Base-by-base conservation (phyloP, 2,888 invertebrate genomes). In the Laspeyria flexula region DNA sequence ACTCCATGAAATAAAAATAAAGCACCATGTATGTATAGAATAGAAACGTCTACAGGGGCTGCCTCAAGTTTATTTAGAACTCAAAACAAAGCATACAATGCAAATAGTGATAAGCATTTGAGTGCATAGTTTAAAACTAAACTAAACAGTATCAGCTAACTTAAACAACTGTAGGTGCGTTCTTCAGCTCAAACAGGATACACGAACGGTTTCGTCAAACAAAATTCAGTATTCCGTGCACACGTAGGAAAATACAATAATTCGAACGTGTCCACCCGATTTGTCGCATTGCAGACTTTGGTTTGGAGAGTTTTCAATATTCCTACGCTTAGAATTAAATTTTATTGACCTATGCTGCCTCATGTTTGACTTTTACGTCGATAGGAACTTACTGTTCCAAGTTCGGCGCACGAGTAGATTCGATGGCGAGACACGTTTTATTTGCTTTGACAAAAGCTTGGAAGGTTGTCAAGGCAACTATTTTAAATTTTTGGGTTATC, bases 251-350 rank as follows among this genome's bases (percentile, higher is more conserved):
- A 86, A 83, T 83, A 86, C 82, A 85, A 85, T 85, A 85, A 84
- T 81, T 78, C 71, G 77, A 71, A 85, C 85, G 84, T 90, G 89
- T 88, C 82, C 83, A 79, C 81, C 69, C 83, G 81, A 87, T 84
- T 86, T 88, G 88, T 86, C 88, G 88, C 89, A 88, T 65, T 88
- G 89, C 86, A 88, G 87, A 72, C 73, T 73, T 61, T 67, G 71
- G 65, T 67, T 73, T 69, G 65, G 71, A 71, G 70, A 75, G 68
- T 82, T 83, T 85, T 85, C 79, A 83, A 84, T 83, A 81, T 82
- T 85, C 73, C 55, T 59, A 59, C 45, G 67, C 53, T 71, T 60
- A 70, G 59, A 69, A 70, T 67, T 69, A 64, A 68, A 61, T 67
- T 61, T 69, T 62, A 58, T 67, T 69, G 59, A 60, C 65, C 66